Base-by-base conservation (phyloP, 1,140 invertebrate species). In the Trachelipus rathkii region DNA sequence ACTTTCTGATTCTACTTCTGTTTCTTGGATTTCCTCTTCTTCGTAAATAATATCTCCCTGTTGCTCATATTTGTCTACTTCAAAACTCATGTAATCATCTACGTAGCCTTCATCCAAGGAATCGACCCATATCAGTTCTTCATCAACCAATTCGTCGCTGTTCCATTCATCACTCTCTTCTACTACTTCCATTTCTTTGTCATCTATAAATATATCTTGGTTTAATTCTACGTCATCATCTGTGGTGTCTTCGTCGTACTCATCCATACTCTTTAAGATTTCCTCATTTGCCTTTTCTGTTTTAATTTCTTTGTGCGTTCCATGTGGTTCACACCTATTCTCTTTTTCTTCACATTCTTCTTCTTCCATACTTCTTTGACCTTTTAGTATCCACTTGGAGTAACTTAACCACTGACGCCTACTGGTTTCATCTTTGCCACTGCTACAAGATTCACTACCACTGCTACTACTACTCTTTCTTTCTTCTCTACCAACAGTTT, bases 21-120 rank as follows among this genome's bases (percentile, higher is more conserved):
- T 33, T 33, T 33, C 33, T 6, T 33, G 33, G 33, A 6, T 33
- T 60, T 60, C 50, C 11, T 60, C 50, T 60, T 60, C 50, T 60
- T 60, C 50, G 50, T 60, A 60, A 60, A 60, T 60, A 15, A 60
- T 8, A 8, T 60, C 50, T 13, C 19, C 50, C 19, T 15, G 19
- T 4, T 13, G 50, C 4, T 60, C 50, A 19, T 60, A 15, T 60
- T 8, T 60, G 19, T 60, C 50, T 4, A 3, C 1, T 60, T 60
- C 50, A 60, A 60, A 60, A 60, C 50, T 60, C 50, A 60, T 60
- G 50, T 15, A 60, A 60, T 60, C 50, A 60, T 60, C 50, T 13
- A 60, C 50, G 50, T 60, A 60, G 19, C 50, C 50, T 60, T 60
- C 50, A 60, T 60, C 50, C 50, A 60, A 2, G 1, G 50, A 60